Evolutionary conservation across 2,888 invertebrate species (phyloP).

Genomic region (Andricus quercusramuli): DNA sequence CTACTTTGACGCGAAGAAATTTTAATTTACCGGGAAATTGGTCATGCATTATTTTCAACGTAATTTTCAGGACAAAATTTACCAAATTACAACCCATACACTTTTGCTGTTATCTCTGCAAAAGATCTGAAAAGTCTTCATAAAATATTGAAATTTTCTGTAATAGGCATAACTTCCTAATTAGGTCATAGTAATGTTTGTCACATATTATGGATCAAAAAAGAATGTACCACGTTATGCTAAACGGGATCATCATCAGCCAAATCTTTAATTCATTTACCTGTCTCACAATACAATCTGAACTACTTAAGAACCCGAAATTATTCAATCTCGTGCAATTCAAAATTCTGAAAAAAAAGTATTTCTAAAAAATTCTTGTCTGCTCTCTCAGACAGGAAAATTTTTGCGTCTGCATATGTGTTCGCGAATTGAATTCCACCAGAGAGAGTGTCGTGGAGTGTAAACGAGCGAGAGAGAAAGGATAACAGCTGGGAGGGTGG

Average conservation of each 20-base stretch:
- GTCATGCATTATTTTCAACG: not conserved
- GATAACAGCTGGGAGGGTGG: conserved; percentile 20
- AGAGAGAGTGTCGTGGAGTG: conserved; percentile 18
- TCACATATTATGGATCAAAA: too few species aligned
- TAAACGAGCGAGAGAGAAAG: conserved; percentile 23
- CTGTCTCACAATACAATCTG: too few species aligned
- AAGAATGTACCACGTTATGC: too few species aligned
- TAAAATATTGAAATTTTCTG: not conserved
- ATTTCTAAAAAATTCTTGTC: not conserved
- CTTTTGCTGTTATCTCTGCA: not conserved
- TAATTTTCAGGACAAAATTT: not conserved
- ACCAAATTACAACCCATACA: not conserved
- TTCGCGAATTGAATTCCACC: conserved; percentile 28
- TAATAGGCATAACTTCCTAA: too few species aligned
- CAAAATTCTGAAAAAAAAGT: not conserved
- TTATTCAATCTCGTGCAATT: not conserved
- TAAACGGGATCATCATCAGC: too few species aligned
- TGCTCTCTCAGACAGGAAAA: not conserved
- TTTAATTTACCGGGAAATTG: not conserved
- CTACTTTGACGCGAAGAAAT: too few species aligned
- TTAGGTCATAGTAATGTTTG: too few species aligned
- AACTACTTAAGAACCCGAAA: too few species aligned
- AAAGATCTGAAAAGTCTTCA: not conserved
- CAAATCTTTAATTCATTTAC: too few species aligned
- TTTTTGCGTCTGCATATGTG: not conserved